Evolutionary conservation across 2,113 vertebrate genomes (phyloP).

Genomic region (Origma solitaria): DNA sequence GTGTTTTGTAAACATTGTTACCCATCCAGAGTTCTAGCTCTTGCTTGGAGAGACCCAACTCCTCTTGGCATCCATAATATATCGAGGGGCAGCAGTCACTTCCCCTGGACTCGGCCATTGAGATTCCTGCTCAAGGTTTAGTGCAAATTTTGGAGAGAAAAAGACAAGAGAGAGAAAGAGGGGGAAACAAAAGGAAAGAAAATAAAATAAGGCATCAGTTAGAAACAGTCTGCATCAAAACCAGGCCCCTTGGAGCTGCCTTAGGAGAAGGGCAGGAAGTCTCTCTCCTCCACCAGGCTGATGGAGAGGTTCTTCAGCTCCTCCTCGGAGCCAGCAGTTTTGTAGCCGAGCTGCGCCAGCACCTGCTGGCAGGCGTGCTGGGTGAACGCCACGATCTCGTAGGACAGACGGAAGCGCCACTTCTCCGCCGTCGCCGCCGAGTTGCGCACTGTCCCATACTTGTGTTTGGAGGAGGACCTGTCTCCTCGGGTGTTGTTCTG

Average conservation of each 20-base stretch:
- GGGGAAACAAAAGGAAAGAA: neutral
- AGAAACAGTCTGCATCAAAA: conserved; percentile 81
- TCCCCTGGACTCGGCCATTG: neutral
- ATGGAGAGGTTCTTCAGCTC: conserved; percentile 91
- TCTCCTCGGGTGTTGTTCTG: conserved; percentile 90
- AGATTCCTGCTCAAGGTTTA: conserved; percentile 73
- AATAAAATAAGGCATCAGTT: conserved; percentile 89
- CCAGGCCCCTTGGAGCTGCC: neutral
- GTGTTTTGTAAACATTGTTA: conserved; percentile 77
- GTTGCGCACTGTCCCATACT: conserved; percentile 91
- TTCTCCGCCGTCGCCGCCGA: conserved; percentile 92
- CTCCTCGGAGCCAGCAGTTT: conserved; percentile 80
- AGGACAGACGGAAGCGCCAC: conserved; percentile 93
- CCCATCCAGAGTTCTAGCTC: conserved; percentile 62
- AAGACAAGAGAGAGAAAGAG: neutral
- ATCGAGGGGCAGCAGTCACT: neutral
- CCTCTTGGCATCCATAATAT: conserved; percentile 21
- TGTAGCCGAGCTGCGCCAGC: conserved; percentile 90
- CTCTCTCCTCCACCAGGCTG: conserved; percentile 90
- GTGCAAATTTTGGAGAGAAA: conserved; percentile 83
- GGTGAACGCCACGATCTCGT: conserved; percentile 91
- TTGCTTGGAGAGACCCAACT: conserved; percentile 39
- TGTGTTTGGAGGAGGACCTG: conserved; percentile 89
- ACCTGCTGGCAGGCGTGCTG: conserved; percentile 89
- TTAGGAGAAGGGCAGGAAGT: conserved; percentile 92